A percentile compares a stretch with the other conserved stretches of the same genome.
Evolutionary conservation across 2,797 vertebrate genomes (phyloP).

Genomic region (Rhodeus uyekii): DNA sequence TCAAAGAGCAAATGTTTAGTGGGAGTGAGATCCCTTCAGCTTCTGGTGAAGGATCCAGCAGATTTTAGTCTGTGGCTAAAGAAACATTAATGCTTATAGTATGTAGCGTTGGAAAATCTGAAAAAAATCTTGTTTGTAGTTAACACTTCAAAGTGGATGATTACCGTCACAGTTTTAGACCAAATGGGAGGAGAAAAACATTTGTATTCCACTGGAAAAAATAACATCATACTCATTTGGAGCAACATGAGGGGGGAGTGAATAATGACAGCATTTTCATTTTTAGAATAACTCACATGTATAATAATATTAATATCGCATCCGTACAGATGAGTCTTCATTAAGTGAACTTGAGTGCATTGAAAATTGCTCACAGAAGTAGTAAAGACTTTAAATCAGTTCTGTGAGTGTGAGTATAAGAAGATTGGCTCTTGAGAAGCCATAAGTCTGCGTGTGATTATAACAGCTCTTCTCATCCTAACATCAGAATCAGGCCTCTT

Average conservation of each 20-base stretch:
- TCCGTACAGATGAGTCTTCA: neutral
- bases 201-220: neutral
- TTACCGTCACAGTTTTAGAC: neutral
- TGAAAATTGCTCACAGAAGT: neutral
- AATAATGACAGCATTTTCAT: neutral
- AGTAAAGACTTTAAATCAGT: neutral
- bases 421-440: constrained; percentile 24
- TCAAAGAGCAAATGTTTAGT: neutral
- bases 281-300: neutral
- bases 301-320: neutral
- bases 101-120: neutral
- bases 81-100: neutral
- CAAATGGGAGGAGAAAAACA: neutral
- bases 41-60: neutral
- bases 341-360: neutral
- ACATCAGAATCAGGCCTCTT: constrained; percentile 37
- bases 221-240: neutral
- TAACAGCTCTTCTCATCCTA: constrained; percentile 39
- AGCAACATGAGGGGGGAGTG: neutral
- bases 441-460: constrained; percentile 38
- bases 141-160: neutral
- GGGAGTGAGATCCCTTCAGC: neutral
- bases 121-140: neutral
- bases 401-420: constrained; percentile 29
- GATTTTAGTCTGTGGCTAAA: neutral